Percentiles rank a stretch among this genome's conserved stretches.
phyloP scores from a whole-genome alignment of 1,140 invertebrate species.

The Colletes latitarsis region DNA sequence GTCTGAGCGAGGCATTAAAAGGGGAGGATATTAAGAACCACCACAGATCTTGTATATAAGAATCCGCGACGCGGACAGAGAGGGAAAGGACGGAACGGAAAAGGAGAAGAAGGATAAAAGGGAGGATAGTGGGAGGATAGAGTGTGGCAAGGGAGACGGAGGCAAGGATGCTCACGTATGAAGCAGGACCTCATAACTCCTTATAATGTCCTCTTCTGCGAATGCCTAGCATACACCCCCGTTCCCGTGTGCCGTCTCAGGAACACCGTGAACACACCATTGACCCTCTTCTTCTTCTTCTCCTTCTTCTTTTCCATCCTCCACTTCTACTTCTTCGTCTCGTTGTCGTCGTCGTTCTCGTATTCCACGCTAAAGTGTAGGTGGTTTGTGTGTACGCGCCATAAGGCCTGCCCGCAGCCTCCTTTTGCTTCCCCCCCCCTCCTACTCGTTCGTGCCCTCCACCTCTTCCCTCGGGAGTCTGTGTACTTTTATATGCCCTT shows the following conservation, averaged over 20 bases:
- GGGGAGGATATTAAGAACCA: constrained; percentile 81
- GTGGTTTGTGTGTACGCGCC: constrained; percentile 65
- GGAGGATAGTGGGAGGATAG: constrained; percentile 49
- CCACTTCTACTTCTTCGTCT: constrained; percentile 18
- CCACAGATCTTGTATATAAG: constrained; percentile 79
- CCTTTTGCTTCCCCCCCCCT: neutral
- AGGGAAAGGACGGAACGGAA: constrained; percentile 59
- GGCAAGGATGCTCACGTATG: constrained; percentile 78
- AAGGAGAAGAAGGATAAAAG: constrained; percentile 59
- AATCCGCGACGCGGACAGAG: constrained; percentile 67
- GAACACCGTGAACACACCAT: constrained; percentile 75
- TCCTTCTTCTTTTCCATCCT: constrained; percentile 1
- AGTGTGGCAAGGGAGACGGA: constrained; percentile 62
- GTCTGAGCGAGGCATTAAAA: constrained; percentile 77
- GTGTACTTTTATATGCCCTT: constrained; percentile 70
- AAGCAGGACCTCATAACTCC: constrained; percentile 81
- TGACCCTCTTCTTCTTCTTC: constrained; percentile 51
- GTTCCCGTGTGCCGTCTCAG: constrained; percentile 72
- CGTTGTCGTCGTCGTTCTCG: constrained; percentile 45
- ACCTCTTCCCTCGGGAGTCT: constrained; percentile 64
- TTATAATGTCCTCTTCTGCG: constrained; percentile 81
- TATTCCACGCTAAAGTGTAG: constrained; percentile 56
- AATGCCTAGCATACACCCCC: constrained; percentile 80
- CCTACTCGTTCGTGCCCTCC: constrained; percentile 21
- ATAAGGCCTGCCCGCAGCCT: constrained; percentile 57